Base-by-base conservation (phyloP, 2,888 invertebrate genomes). In the Keiferia lycopersicella region DNA sequence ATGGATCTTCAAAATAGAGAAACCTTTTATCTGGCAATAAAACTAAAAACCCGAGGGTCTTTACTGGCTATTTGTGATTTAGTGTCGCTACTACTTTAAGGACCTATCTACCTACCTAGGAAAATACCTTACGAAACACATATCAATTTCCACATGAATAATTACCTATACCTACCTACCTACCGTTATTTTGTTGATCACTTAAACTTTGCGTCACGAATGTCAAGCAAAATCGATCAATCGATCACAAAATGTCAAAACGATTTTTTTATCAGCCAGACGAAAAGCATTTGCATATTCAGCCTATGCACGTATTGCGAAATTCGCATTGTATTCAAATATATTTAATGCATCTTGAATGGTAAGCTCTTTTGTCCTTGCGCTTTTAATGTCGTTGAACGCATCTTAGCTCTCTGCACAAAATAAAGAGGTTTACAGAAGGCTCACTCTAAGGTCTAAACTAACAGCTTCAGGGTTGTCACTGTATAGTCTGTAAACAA, bases 271-370 rank as follows among this genome's bases (percentile, higher is more conserved):
- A 53, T 22, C 22, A 14, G 22, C 22, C 22, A 14, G 51, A 53
- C 51, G 12, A 26, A 45, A 22, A 22, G 51, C 26, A 12, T 22
- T 53, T 22, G 14, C 20, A 4, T 22, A 53, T 53, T 53, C 51
- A 53, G 51, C 51, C 22, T 53, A 53, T 22, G 51, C 22, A 22
- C 51, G 14, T 53, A 22, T 53, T 62, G 18, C 50, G 14, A 22
- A 62, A 62, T 50, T 51, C 39, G 62, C 61, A 64, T 64, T 64
- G 60, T 64, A 53, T 64, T 50, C 41, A 64, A 64, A 60, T 60
- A 50, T 22, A 26, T 60, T 53, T 22, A 38, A 22, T 41, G 45
- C 59, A 41, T 41, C 26, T 50, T 34, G 60, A 51, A 51, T 53
- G 60, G 12, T 26, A 39, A 56, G 14, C 39, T 34, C 6, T 14